Evolutionary conservation across 2,888 invertebrate genomes (phyloP).

Genomic region (Neria commutata): DNA sequence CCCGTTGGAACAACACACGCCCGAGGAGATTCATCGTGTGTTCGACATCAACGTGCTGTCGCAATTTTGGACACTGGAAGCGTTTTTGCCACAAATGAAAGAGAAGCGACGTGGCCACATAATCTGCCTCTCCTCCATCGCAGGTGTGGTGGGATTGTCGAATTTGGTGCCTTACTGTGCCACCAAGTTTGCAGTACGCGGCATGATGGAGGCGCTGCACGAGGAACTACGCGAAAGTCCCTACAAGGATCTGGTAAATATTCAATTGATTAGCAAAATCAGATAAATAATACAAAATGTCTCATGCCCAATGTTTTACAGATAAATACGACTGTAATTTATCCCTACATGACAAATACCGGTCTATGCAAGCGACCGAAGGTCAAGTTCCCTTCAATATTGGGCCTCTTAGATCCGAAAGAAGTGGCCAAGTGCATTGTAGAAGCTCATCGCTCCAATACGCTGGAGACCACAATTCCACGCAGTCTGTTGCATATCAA

Average conservation of each 20-base stretch:
- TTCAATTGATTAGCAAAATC: background rate
- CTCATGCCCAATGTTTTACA: too few species aligned
- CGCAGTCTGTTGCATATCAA: constrained; percentile 66
- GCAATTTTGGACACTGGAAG: constrained; percentile 78
- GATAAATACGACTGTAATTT: constrained; percentile 82
- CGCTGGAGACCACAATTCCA: constrained; percentile 71
- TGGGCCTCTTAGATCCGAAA: constrained; percentile 70
- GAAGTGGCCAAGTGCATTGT: constrained; percentile 72
- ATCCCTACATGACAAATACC: constrained; percentile 87
- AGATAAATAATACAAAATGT: background rate
- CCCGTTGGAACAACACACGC: constrained; percentile 69
- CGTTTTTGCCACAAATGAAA: constrained; percentile 79
- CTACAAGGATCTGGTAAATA: constrained; percentile 49
- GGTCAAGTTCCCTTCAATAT: constrained; percentile 73
- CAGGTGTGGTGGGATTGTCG: constrained; percentile 73
- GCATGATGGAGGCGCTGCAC: constrained; percentile 81
- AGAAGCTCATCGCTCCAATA: constrained; percentile 70
- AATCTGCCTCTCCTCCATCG: constrained; percentile 77
- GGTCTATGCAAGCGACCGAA: constrained; percentile 80
- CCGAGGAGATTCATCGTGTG: constrained; percentile 72
- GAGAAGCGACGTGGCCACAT: constrained; percentile 77
- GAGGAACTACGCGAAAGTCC: constrained; percentile 74
- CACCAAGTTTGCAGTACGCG: constrained; percentile 81
- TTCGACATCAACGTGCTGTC: constrained; percentile 80
- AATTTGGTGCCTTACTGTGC: constrained; percentile 83